Conservation (phyloP, 2,888 invertebrate genomes). For the Drosophila gaucha region DNA sequence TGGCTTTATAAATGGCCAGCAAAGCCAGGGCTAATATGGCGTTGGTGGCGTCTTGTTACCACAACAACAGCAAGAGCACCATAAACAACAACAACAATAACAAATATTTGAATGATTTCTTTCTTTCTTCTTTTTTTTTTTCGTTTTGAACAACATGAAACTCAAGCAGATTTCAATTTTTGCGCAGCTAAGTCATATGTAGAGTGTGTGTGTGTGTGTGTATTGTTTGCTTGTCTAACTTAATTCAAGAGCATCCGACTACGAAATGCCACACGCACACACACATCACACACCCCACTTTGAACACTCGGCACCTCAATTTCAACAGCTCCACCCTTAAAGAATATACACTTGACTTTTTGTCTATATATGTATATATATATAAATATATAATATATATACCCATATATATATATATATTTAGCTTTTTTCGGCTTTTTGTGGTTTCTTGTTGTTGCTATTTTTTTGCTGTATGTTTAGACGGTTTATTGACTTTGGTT, state of each 20-base stretch:
- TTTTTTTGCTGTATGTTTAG: constrained; percentile 44
- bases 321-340: constrained; percentile 14
- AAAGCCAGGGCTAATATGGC: constrained; percentile 70
- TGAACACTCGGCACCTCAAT: constrained; percentile 2
- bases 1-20: constrained; percentile 61
- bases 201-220: constrained; percentile 5
- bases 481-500: constrained; percentile 74
- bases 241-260: constrained; percentile 29
- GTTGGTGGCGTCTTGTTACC: constrained; percentile 77
- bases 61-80: constrained; percentile 33
- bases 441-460: constrained; percentile 29
- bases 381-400: background rate
- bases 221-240: constrained; percentile 32
- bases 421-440: constrained; percentile 32
- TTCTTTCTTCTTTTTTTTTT: constrained; percentile 3
- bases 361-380: background rate
- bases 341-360: constrained; percentile 25
- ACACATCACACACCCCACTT: constrained; percentile 1
- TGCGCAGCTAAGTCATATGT: constrained; percentile 16
- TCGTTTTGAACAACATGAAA: constrained; percentile 21
- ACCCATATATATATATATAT: constrained; percentile 37
- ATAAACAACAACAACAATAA: constrained; percentile 29
- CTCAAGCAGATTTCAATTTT: constrained; percentile 47
- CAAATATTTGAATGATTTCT: constrained; percentile 69
- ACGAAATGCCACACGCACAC: constrained; percentile 13